Percentiles rank a stretch among this genome's conserved stretches.
phyloP scores from a whole-genome alignment of 2,888 invertebrate species.

The Gastrophysa polygoni region DNA sequence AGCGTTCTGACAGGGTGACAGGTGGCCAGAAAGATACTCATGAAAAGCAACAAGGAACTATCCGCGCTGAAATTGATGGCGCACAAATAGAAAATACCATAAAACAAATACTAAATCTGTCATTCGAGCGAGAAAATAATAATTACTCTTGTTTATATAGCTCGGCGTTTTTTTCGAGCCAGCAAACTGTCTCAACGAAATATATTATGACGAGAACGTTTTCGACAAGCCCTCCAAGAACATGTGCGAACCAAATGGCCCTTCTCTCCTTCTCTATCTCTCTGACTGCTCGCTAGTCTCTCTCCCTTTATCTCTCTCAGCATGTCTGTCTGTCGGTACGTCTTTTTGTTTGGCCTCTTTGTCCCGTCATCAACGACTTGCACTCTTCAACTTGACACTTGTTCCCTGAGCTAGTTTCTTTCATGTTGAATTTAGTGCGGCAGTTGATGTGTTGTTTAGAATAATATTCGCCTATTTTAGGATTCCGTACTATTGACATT shows the following conservation, averaged over 20 bases:
- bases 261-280: conserved; percentile 24
- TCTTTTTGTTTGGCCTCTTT: conserved; percentile 19
- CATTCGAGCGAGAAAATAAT: conserved; percentile 38
- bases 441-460: conserved; percentile 29
- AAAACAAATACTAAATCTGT: conserved; percentile 41
- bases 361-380: conserved; percentile 24
- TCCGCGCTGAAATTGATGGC: conserved; percentile 26
- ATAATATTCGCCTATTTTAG: conserved; percentile 32
- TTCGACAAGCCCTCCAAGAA: conserved; percentile 28
- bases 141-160: conserved; percentile 38
- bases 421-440: conserved; percentile 23
- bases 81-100: conserved; percentile 22
- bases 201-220: conserved; percentile 36
- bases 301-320: neutral
- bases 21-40: conserved; percentile 15
- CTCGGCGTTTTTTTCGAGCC: conserved; percentile 26
- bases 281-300: no score
- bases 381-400: conserved; percentile 29
- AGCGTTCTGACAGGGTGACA: conserved; percentile 12
- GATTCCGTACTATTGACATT: neutral
- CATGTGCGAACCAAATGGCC: conserved; percentile 45
- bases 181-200: conserved; percentile 34
- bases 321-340: conserved; percentile 16
- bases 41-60: conserved; percentile 27
- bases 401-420: no score